Conservation (phyloP, 2,113 vertebrate species). For the Melierax canorus region DNA sequence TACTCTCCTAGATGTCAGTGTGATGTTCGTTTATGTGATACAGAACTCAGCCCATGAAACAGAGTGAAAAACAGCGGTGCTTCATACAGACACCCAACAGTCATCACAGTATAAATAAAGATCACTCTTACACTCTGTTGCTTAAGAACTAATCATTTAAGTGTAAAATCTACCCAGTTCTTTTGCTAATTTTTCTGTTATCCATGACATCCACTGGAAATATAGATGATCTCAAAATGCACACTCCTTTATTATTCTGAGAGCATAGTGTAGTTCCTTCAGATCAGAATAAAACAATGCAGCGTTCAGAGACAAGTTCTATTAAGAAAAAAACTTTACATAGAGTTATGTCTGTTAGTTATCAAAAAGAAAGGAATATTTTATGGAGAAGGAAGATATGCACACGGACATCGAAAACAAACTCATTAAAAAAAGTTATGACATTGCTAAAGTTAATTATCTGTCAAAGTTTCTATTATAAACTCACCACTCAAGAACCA, state of each 20-base stretch:
- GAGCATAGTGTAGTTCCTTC: not conserved
- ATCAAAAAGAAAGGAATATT: not conserved
- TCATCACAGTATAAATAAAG: not conserved
- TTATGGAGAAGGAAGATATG: not conserved
- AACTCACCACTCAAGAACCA: not conserved
- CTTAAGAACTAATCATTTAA: not conserved
- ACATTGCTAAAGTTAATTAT: not conserved
- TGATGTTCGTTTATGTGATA: not conserved
- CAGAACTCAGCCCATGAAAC: not conserved
- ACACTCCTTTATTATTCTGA: not conserved
- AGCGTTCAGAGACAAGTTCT: not conserved
- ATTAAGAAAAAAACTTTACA: not conserved
- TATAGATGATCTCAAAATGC: not conserved
- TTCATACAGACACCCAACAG: not conserved
- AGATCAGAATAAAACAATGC: not conserved
- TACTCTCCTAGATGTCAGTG: not conserved
- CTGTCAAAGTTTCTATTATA: constrained; percentile 12
- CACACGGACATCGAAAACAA: not conserved
- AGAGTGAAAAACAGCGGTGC: not conserved
- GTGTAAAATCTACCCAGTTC: not conserved
- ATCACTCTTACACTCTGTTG: not conserved
- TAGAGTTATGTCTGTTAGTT: not conserved
- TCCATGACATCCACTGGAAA: not conserved
- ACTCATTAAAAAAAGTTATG: not conserved
- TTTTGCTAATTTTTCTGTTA: not conserved